phyloP scores from a whole-genome alignment of 2,113 vertebrate genomes.

The Alectura lathami region DNA sequence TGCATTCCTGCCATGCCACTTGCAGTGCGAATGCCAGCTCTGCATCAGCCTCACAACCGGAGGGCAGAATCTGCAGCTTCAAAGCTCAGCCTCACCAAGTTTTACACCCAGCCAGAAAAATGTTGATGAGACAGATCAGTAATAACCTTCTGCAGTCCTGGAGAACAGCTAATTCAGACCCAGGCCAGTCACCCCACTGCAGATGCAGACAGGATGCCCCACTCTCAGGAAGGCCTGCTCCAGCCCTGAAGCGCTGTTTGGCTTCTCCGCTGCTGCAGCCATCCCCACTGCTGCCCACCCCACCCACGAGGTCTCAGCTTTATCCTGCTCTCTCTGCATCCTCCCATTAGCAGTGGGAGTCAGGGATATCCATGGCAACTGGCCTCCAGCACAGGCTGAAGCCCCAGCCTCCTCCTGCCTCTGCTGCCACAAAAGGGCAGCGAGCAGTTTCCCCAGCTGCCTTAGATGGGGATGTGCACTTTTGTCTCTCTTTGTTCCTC shows the following conservation, averaged over 20 bases:
- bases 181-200: neutral
- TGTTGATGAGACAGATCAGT: neutral
- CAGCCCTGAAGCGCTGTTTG: constrained; percentile 50
- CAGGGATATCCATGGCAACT: constrained; percentile 98
- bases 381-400: constrained; percentile 86
- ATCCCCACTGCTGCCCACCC: constrained; percentile 71
- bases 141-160: neutral
- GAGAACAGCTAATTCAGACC: constrained; percentile 16
- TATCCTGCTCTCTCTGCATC: constrained; percentile 84
- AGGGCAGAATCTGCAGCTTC: neutral
- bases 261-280: constrained; percentile 38
- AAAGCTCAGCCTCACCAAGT: neutral
- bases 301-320: constrained; percentile 73
- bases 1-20: neutral
- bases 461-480: constrained; percentile 72
- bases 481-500: constrained; percentile 61
- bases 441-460: constrained; percentile 57
- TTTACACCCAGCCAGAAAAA: neutral
- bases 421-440: constrained; percentile 76
- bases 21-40: neutral
- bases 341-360: constrained; percentile 91
- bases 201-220: neutral
- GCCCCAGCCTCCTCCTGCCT: constrained; percentile 88
- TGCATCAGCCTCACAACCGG: neutral
- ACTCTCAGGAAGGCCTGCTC: neutral